A percentile compares a stretch with the other conserved stretches of the same genome.
phyloP scores from a whole-genome alignment of 2,113 vertebrate genomes.

The Platichthys flesus region DNA sequence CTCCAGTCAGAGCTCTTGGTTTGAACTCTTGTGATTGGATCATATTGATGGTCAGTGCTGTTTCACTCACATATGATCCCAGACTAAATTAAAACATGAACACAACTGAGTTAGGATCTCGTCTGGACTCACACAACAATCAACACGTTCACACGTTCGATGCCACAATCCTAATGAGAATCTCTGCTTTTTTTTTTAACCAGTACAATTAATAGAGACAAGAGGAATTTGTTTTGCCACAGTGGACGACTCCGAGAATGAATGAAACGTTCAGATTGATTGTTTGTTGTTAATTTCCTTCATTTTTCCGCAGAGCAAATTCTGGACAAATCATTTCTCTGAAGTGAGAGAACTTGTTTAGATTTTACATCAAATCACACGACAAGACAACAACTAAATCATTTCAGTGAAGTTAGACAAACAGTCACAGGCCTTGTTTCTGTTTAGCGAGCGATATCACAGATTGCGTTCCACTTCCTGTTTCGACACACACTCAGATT shows the following conservation, averaged over 20 bases:
- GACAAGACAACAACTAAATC: not conserved
- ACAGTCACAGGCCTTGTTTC: not conserved
- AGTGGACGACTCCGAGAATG: slow-evolving; percentile 4
- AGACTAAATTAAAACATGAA: too few relatives aligned
- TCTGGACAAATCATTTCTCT: not conserved
- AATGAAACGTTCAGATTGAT: slow-evolving; percentile 25
- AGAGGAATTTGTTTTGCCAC: slow-evolving; percentile 11
- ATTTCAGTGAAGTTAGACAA: not conserved
- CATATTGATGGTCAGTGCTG: too few relatives aligned
- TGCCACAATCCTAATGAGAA: not conserved
- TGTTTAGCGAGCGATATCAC: not conserved
- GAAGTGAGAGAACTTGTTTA: not conserved
- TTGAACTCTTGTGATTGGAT: too few relatives aligned
- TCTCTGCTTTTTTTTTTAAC: not conserved
- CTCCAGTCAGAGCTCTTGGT: too few relatives aligned
- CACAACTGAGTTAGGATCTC: too few relatives aligned
- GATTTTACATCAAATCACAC: not conserved
- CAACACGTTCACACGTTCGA: not conserved
- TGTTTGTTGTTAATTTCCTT: slow-evolving; percentile 15
- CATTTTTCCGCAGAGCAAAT: not conserved
- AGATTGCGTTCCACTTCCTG: too few relatives aligned
- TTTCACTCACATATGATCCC: too few relatives aligned
- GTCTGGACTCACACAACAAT: not conserved
- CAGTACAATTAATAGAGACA: slow-evolving; percentile 1
- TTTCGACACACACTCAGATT: slow-evolving; percentile 11